Evolutionary conservation across 2,113 vertebrate species (phyloP).

Genomic region (Nycticryphes semicollaris): DNA sequence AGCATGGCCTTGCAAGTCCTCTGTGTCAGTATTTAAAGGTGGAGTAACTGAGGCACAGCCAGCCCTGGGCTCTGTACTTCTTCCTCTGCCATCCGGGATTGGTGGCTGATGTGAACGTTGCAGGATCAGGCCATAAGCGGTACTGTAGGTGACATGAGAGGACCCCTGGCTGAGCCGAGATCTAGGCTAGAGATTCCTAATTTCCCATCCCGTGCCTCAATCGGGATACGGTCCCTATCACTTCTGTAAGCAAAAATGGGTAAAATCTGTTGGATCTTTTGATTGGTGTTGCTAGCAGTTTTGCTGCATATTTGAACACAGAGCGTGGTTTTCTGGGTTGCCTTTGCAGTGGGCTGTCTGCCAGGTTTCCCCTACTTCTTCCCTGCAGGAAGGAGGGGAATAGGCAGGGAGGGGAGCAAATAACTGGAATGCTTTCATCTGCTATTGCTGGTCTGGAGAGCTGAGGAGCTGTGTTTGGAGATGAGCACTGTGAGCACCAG

Average conservation of each 20-base stretch:
- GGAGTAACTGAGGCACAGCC: not conserved
- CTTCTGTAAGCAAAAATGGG: not conserved
- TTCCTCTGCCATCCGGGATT: not conserved
- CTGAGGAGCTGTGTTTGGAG: rapidly evolving
- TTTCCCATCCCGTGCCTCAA: not conserved
- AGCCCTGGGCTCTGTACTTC: not conserved
- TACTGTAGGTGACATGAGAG: not conserved
- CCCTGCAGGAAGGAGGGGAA: not conserved
- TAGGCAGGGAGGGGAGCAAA: not conserved
- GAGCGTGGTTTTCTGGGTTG: not conserved
- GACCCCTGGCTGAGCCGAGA: not conserved
- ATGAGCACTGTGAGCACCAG: not conserved
- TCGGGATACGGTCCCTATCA: rapidly evolving
- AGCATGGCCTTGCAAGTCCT: not conserved
- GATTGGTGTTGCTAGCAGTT: not conserved
- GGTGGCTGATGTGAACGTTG: not conserved
- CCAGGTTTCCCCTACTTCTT: not conserved
- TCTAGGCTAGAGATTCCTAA: not conserved
- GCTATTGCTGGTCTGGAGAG: not conserved
- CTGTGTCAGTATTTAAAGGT: not conserved
- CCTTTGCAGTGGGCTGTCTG: not conserved
- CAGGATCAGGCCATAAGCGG: not conserved
- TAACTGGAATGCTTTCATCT: not conserved
- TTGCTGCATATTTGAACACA: not conserved
- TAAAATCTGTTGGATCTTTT: not conserved